Base-by-base conservation (phyloP, 64 coral and sea anemone species). In the Montipora capricornis region DNA sequence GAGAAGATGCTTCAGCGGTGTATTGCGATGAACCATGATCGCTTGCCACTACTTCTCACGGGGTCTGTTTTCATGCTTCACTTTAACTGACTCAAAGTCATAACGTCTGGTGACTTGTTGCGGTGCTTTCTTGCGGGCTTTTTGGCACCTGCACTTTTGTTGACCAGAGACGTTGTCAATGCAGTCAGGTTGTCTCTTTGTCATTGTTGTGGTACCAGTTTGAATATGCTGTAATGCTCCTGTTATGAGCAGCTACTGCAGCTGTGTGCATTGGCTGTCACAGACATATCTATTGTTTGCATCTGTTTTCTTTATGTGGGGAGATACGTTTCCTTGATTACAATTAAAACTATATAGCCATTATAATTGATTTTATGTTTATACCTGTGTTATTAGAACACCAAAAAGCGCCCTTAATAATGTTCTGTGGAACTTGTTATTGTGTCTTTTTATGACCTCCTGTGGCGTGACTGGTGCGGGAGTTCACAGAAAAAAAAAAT, bases 91-190 rank as follows among this genome's bases (percentile, higher is more conserved):
- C n/a, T 53, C 6, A 17, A 13, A 9, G 29, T 84, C 11, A 60
- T 52, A 14, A 29, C 12, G 20, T 83, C 68, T 83, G 90, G 62
- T 37, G 90, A 83, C 50, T 83, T 48, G 49, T 14, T 73, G 26
- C 45, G 52, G 3, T 70, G 19, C n/a, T 26, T 73, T 82, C 62
- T 4, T 74, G 78, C 20, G 8, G 90, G 71, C 20, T 45, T 51
- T 71, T 92, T 92, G 8, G 17, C n/a, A 8, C 90, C 80, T 44
- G 90, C 90, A 85, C 47, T 51, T 84, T 68, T 87, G 46, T 87
- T 93, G 19, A 87, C 91, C 59, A 12, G 16, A 67, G 79, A 78
- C 5, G 82, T 87, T 50, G 82, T 93, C 49, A 87, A 59, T 53
- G 66, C 61, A 6, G 74, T 93, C 37, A 87, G 74, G 16, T 87